These are phyloP conservation scores for Seira ritae DNA, from an alignment of 2,888 invertebrate species.

Conservation along the genomic window DNA sequence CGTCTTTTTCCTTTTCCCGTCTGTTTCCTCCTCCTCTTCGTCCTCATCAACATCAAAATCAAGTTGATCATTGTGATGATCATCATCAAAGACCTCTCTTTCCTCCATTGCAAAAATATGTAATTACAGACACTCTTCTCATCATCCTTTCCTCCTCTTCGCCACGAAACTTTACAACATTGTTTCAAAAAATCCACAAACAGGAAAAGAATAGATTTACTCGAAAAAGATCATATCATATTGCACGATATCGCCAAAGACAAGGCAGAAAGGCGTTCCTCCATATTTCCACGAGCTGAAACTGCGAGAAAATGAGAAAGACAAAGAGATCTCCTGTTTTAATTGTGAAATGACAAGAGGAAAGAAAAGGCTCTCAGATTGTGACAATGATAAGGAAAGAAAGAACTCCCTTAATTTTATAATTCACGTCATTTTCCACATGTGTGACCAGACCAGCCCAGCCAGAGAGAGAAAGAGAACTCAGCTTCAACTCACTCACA, in stretches of 20 bases:
- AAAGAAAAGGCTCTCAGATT: background rate
- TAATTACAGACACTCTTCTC: background rate
- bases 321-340: constrained; percentile 8
- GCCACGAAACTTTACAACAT: background rate
- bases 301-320: background rate
- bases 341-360: background rate
- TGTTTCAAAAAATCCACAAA: constrained; percentile 8
- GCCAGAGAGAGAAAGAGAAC: background rate
- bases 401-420: constrained; percentile 20
- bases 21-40: constrained; percentile 45
- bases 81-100: constrained; percentile 10
- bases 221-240: constrained; percentile 14
- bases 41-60: constrained; percentile 30
- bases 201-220: constrained; percentile 2
- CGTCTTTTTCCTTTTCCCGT: constrained; percentile 25
- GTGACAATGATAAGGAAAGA: constrained; percentile 8
- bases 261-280: constrained; percentile 37
- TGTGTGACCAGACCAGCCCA: constrained; percentile 24
- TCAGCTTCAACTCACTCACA: background rate
- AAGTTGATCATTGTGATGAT: constrained; percentile 16
- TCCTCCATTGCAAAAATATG: constrained; percentile 11
- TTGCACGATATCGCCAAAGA: constrained; percentile 9
- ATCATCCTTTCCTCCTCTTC: background rate
- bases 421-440: constrained; percentile 37
- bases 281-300: constrained; percentile 15